These are phyloP conservation scores for Harpegnathos saltator DNA, from an alignment of 1,140 invertebrate species.

Conservation along the genomic window DNA sequence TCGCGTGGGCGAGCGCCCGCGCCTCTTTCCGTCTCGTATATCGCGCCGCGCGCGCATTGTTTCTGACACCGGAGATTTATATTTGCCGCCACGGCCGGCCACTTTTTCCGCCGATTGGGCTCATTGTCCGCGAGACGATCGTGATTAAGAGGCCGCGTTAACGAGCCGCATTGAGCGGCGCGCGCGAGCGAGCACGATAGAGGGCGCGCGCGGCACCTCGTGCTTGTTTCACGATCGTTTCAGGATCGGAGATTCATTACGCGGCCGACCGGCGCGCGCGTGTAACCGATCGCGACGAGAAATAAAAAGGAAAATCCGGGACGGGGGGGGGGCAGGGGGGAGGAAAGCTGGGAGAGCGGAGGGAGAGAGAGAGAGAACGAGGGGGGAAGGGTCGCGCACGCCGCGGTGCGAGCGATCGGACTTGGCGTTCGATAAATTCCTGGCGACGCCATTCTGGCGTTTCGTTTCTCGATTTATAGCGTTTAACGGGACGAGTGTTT, in stretches of 20 bases:
- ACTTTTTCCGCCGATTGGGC: constrained; percentile 80
- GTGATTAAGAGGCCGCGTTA: constrained; percentile 81
- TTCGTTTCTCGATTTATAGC: constrained; percentile 60
- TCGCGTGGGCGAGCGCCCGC: constrained; percentile 78
- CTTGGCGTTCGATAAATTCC: constrained; percentile 54
- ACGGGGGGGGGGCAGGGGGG: too few species aligned
- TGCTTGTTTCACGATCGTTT: constrained; percentile 67
- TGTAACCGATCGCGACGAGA: constrained; percentile 61
- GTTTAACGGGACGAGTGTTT: constrained; percentile 56
- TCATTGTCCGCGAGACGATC: constrained; percentile 78
- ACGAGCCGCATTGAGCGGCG: constrained; percentile 80
- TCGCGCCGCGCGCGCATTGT: constrained; percentile 78
- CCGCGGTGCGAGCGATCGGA: constrained; percentile 28
- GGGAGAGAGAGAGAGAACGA: too few species aligned
- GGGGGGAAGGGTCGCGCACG: too few species aligned
- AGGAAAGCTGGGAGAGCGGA: too few species aligned
- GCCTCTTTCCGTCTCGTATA: constrained; percentile 71
- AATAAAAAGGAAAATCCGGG: constrained; percentile 50
- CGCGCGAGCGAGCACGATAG: too few species aligned
- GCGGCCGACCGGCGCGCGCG: too few species aligned
- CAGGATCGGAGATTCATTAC: constrained; percentile 69
- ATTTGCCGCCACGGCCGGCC: constrained; percentile 74
- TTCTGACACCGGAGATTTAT: constrained; percentile 82
- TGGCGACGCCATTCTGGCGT: constrained; percentile 48
- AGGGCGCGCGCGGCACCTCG: constrained; percentile 15